A percentile compares a stretch with the other conserved stretches of the same genome.
phyloP scores from a whole-genome alignment of 2,888 invertebrate genomes.

The Sussaba pulchella region DNA sequence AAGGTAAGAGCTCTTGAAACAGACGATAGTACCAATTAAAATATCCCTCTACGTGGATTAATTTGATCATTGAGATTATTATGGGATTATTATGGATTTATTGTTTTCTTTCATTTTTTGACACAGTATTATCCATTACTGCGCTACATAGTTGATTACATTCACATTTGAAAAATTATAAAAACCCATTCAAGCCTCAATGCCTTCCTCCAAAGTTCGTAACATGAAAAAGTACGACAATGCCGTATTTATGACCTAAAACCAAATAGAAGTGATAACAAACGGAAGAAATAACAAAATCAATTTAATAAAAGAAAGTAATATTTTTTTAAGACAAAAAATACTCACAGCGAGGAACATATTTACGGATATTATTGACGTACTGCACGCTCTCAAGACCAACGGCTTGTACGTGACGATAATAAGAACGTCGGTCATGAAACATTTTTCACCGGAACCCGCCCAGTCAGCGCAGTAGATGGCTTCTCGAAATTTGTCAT shows the following conservation, averaged over 20 bases:
- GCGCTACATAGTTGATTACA: too few relatives aligned
- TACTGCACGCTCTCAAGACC: slow-evolving; percentile 52
- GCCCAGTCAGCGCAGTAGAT: slow-evolving; percentile 58
- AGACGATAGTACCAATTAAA: background rate
- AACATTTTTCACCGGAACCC: slow-evolving; percentile 48
- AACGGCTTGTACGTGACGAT: slow-evolving; percentile 60
- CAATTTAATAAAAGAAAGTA: background rate
- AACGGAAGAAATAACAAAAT: background rate
- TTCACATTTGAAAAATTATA: background rate
- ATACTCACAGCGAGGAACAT: slow-evolving; percentile 65
- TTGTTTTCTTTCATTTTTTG: too few relatives aligned
- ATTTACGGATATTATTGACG: slow-evolving; percentile 60
- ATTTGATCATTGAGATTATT: too few relatives aligned
- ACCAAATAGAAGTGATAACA: background rate
- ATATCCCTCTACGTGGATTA: too few relatives aligned
- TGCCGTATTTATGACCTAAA: slow-evolving; percentile 43
- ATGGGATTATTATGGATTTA: too few relatives aligned
- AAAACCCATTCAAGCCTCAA: background rate
- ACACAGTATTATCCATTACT: too few relatives aligned
- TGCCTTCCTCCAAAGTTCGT: slow-evolving; percentile 43
- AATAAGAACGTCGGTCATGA: slow-evolving; percentile 54
- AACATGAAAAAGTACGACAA: slow-evolving; percentile 54
- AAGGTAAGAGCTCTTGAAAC: background rate
- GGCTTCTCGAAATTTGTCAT: slow-evolving; percentile 50
- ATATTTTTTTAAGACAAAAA: too few relatives aligned